These are phyloP conservation scores for Argynnis bischoffii DNA, from an alignment of 2,888 invertebrate genomes.

Conservation along the genomic window DNA sequence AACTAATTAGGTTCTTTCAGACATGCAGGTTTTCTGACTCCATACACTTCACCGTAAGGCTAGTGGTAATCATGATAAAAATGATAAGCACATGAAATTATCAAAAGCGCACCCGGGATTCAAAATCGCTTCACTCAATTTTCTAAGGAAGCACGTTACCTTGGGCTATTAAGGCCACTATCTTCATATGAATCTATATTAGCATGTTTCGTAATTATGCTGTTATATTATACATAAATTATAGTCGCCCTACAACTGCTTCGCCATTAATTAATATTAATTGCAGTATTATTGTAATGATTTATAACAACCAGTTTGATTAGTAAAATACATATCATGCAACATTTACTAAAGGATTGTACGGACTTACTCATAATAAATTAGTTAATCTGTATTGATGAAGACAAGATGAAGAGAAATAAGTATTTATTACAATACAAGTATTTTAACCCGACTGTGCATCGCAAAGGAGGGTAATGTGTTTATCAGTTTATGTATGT, in stretches of 20 bases:
- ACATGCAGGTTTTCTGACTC: neutral
- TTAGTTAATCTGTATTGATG: too few species aligned
- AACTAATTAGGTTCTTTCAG: neutral
- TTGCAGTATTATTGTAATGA: slow-evolving; percentile 59
- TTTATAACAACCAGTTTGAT: slow-evolving; percentile 49
- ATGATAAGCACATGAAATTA: neutral
- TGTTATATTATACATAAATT: neutral
- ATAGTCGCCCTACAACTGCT: slow-evolving; percentile 32
- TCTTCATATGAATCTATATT: neutral
- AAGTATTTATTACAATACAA: too few species aligned
- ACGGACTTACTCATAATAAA: neutral
- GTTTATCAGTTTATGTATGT: too few species aligned
- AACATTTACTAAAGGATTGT: slow-evolving; percentile 4
- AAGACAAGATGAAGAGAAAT: too few species aligned
- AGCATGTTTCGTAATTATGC: neutral
- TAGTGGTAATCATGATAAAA: neutral
- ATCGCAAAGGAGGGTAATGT: too few species aligned
- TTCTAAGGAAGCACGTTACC: too few species aligned
- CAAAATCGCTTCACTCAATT: neutral
- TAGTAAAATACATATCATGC: slow-evolving; percentile 31
- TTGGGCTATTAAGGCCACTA: too few species aligned
- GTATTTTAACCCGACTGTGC: too few species aligned
- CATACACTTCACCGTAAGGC: neutral
- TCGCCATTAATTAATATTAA: slow-evolving; percentile 65
- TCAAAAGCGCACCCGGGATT: neutral